Conservation (phyloP, 2,797 vertebrate genomes). For the Eremophila alpestris region DNA sequence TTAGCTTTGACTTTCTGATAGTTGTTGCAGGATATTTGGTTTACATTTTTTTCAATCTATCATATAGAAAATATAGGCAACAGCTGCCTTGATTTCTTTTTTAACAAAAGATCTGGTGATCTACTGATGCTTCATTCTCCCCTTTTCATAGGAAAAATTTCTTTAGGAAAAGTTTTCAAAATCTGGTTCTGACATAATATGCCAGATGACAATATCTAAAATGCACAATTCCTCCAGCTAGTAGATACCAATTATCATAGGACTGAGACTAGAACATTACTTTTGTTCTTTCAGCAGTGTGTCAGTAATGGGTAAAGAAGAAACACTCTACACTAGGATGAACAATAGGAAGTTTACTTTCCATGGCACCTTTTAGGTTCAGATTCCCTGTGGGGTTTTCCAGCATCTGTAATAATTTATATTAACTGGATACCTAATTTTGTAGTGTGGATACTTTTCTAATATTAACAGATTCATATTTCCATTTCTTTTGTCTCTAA, state of each 20-base stretch:
- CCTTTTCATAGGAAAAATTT: background rate
- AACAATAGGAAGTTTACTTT: background rate
- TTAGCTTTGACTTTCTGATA: slow-evolving; percentile 8
- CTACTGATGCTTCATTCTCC: background rate
- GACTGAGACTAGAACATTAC: background rate
- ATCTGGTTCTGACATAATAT: background rate
- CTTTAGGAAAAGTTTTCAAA: background rate
- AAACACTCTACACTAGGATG: background rate
- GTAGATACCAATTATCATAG: background rate
- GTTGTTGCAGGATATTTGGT: background rate
- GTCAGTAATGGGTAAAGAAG: background rate
- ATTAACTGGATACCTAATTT: background rate
- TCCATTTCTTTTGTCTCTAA: background rate
- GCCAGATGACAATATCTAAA: background rate
- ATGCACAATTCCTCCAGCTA: background rate
- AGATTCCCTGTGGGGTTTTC: background rate
- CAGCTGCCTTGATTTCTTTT: background rate
- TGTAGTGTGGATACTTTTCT: background rate
- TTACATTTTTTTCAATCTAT: background rate
- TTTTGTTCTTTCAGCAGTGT: background rate
- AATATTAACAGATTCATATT: background rate
- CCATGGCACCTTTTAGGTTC: background rate
- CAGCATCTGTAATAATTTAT: background rate
- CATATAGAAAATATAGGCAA: background rate
- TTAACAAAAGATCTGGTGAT: background rate